A percentile compares a stretch with the other conserved stretches of the same genome.
These are phyloP conservation scores for Sterrhoptilus dennistouni DNA, from an alignment of 2,113 vertebrate species.

Conservation along the genomic window DNA sequence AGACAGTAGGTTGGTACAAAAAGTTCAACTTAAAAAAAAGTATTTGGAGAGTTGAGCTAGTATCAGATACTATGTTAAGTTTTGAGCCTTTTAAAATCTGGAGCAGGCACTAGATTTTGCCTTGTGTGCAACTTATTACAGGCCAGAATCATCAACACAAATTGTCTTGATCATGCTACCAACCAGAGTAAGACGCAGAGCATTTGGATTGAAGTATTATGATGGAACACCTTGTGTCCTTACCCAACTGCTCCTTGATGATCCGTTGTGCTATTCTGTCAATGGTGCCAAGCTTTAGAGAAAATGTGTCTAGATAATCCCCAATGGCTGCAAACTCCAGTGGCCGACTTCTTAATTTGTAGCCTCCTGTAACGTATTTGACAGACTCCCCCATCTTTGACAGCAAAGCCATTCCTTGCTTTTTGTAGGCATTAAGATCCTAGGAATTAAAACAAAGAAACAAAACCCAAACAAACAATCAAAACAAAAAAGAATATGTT, in stretches of 20 bases:
- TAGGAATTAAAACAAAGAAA: constrained; percentile 36
- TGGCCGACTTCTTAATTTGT: constrained; percentile 90
- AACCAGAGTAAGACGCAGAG: not conserved
- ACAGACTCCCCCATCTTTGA: constrained; percentile 94
- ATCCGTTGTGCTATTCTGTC: constrained; percentile 97
- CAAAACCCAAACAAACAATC: not conserved
- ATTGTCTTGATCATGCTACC: not conserved
- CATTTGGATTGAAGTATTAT: not conserved
- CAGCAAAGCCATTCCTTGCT: constrained; percentile 91
- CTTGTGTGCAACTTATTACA: not conserved
- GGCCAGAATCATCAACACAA: not conserved
- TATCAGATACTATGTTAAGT: not conserved
- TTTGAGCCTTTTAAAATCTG: not conserved
- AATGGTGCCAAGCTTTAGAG: constrained; percentile 93
- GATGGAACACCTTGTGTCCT: not conserved
- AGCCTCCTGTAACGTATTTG: constrained; percentile 91
- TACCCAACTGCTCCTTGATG: constrained; percentile 95
- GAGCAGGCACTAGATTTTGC: not conserved
- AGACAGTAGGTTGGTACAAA: not conserved
- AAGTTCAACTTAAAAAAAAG: not conserved
- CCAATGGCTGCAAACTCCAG: constrained; percentile 89
- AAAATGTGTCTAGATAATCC: constrained; percentile 93
- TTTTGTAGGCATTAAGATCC: constrained; percentile 93
- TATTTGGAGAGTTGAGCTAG: not conserved
- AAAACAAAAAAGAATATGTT: not conserved